A percentile compares a stretch with the other conserved stretches of the same genome.
Conservation (phyloP, 2,888 invertebrate species). For the Hylaea fasciaria region DNA sequence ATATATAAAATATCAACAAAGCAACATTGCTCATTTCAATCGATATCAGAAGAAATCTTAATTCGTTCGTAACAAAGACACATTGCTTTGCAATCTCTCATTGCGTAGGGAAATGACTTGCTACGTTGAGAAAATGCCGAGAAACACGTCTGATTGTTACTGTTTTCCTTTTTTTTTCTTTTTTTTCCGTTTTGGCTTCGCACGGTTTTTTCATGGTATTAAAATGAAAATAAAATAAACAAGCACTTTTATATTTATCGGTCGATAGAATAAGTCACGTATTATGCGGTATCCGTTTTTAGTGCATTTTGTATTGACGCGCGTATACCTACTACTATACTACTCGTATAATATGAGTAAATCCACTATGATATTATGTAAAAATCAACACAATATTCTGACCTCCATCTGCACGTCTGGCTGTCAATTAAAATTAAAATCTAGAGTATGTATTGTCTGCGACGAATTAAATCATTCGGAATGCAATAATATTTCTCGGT, state of each 20-base stretch:
- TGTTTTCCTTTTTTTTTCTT: conserved; percentile 45
- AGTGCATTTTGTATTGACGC: no score
- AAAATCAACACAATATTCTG: not conserved
- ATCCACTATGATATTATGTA: no score
- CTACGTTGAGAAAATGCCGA: conserved; percentile 46
- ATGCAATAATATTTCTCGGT: conserved; percentile 5
- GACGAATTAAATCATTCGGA: not conserved
- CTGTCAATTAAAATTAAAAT: no score
- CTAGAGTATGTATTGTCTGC: not conserved
- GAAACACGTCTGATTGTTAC: conserved; percentile 52
- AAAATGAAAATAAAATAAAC: no score
- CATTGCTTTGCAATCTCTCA: conserved; percentile 42
- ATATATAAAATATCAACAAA: conserved; percentile 33
- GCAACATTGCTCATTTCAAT: conserved; percentile 34
- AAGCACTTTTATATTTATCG: no score
- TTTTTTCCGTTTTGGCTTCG: no score
- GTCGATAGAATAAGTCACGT: no score
- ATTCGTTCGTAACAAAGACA: conserved; percentile 47
- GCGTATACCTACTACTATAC: no score
- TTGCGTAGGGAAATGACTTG: conserved; percentile 39
- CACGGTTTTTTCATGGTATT: no score
- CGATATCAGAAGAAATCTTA: conserved; percentile 43
- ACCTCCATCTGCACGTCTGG: no score
- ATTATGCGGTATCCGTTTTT: no score
- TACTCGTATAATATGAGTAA: no score